Percentiles rank a stretch among this genome's conserved stretches.
Conservation (phyloP, 1,140 invertebrate species). For the Drosophila pachea region DNA sequence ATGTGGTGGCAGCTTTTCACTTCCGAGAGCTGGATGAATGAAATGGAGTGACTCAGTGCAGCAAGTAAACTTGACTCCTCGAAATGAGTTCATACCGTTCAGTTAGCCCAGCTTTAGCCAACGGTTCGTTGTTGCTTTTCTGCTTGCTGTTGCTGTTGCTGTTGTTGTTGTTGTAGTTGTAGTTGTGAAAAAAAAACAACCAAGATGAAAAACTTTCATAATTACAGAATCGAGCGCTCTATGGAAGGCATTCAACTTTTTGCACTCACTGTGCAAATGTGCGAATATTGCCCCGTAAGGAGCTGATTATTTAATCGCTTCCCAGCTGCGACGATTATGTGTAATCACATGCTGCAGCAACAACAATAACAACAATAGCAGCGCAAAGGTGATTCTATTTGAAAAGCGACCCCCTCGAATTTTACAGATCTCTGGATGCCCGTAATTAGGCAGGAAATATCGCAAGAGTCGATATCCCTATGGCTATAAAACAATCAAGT, state of each 20-base stretch:
- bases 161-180: no score
- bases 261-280: slow-evolving; percentile 59
- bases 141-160: no score
- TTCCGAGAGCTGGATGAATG: slow-evolving; percentile 47
- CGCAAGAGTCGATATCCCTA: slow-evolving; percentile 36
- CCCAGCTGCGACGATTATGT: slow-evolving; percentile 64
- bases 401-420: slow-evolving; percentile 28
- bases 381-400: not conserved
- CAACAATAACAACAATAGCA: slow-evolving; percentile 29
- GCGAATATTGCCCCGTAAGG: slow-evolving; percentile 50
- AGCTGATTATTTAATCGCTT: slow-evolving; percentile 75
- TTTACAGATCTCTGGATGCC: slow-evolving; percentile 55
- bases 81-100: slow-evolving; percentile 71
- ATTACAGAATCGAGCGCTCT: slow-evolving; percentile 53
- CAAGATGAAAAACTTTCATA: slow-evolving; percentile 68
- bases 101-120: slow-evolving; percentile 38
- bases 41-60: slow-evolving; percentile 57
- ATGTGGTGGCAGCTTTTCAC: slow-evolving; percentile 52
- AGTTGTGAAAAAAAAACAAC: slow-evolving; percentile 16
- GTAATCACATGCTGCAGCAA: slow-evolving; percentile 58
- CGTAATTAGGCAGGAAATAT: slow-evolving; percentile 68
- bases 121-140: slow-evolving; percentile 22
- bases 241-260: slow-evolving; percentile 47
- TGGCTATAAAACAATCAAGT: slow-evolving; percentile 54
- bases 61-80: slow-evolving; percentile 62